Evolutionary conservation across 1,140 invertebrate species (phyloP).

Genomic region (Drosophila willistoni): DNA sequence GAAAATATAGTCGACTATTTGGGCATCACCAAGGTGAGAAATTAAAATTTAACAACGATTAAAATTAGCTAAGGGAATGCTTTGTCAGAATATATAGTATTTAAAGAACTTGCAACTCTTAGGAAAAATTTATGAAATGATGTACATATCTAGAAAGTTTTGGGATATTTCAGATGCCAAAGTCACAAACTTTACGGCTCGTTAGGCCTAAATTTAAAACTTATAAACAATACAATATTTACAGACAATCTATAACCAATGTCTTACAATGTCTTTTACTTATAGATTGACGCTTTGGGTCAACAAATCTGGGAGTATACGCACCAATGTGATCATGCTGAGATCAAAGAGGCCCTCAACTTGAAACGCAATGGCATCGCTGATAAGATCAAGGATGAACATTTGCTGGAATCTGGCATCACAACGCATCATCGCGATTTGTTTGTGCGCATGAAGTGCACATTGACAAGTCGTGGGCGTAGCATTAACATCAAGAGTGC

Average conservation of each 20-base stretch:
- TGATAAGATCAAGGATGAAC: slow-evolving; percentile 84
- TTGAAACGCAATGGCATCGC: slow-evolving; percentile 61
- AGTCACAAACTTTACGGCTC: no score
- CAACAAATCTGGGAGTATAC: slow-evolving; percentile 96
- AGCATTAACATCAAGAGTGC: slow-evolving; percentile 97
- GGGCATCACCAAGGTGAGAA: slow-evolving; percentile 92
- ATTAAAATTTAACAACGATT: background rate
- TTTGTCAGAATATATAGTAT: no score
- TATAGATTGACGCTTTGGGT: slow-evolving; percentile 95
- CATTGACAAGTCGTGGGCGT: slow-evolving; percentile 93
- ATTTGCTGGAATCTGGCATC: slow-evolving; percentile 74
- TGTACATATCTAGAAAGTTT: no score
- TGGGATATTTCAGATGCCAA: no score
- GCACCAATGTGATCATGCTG: slow-evolving; percentile 97
- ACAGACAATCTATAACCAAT: background rate
- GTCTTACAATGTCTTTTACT: background rate
- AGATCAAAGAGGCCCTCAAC: slow-evolving; percentile 91
- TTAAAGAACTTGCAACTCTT: no score
- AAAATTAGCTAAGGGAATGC: no score
- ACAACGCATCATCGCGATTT: slow-evolving; percentile 85
- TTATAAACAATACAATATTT: no score
- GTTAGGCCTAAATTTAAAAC: no score
- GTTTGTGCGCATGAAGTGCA: slow-evolving; percentile 95
- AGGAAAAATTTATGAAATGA: no score
- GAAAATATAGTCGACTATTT: slow-evolving; percentile 95